Conservation (phyloP, 1,140 invertebrate genomes). For the Zaprionus vittiger region DNA sequence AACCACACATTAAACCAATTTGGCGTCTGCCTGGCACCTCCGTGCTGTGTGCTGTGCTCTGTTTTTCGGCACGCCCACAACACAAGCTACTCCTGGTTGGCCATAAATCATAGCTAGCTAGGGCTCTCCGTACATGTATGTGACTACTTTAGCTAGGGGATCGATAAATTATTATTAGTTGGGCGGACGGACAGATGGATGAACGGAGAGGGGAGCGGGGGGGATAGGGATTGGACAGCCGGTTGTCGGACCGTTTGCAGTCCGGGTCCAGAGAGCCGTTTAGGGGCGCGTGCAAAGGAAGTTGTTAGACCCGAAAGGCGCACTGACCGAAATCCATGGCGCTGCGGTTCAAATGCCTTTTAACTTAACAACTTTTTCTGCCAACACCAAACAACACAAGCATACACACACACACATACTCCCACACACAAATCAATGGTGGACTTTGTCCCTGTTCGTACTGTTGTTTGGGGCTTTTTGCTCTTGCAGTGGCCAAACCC, state of each 20-base stretch:
- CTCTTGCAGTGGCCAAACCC: slow-evolving; percentile 50
- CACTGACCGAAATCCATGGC: slow-evolving; percentile 73
- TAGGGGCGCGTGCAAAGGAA: slow-evolving; percentile 65
- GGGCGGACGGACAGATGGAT: slow-evolving; percentile 45
- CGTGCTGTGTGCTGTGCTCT: slow-evolving; percentile 19
- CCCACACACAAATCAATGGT: slow-evolving; percentile 69
- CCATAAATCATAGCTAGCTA: slow-evolving; percentile 79
- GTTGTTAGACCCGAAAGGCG: slow-evolving; percentile 74
- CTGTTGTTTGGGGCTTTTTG: slow-evolving; percentile 34
- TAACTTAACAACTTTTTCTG: slow-evolving; percentile 83
- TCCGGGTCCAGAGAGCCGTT: slow-evolving; percentile 18
- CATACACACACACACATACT: slow-evolving; percentile 19
- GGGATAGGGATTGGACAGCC: too few relatives aligned
- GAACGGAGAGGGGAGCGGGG: too few relatives aligned
- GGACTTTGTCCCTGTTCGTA: slow-evolving; percentile 66
- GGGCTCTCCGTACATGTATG: slow-evolving; percentile 61
- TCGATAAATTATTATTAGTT: slow-evolving; percentile 84
- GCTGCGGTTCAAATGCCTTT: slow-evolving; percentile 82
- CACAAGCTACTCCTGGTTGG: slow-evolving; percentile 46
- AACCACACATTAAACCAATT: slow-evolving; percentile 82
- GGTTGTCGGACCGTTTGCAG: slow-evolving; percentile 3
- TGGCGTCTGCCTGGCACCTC: slow-evolving; percentile 76
- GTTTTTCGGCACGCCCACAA: slow-evolving; percentile 41
- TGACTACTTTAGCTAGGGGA: slow-evolving; percentile 80
- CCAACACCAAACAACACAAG: slow-evolving; percentile 68